These are phyloP conservation scores for Pterocles orientalis DNA, from an alignment of 2,113 vertebrate genomes.

Conservation along the genomic window DNA sequence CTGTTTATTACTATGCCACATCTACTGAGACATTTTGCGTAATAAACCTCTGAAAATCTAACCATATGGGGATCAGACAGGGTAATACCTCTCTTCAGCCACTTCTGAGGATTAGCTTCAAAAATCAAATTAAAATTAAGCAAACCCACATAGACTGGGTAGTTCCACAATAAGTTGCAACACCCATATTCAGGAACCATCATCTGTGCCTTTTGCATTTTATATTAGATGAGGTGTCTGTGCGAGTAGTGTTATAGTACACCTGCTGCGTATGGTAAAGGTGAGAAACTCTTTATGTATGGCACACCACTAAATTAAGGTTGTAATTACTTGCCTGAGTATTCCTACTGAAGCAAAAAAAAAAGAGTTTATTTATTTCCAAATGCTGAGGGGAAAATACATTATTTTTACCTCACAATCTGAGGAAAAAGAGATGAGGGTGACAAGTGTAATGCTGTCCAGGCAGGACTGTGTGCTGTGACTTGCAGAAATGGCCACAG, in stretches of 20 bases:
- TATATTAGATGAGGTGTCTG: background rate
- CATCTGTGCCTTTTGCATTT: background rate
- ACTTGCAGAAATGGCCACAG: background rate
- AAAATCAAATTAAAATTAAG: conserved; percentile 42
- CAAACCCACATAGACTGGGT: background rate
- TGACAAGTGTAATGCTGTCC: background rate
- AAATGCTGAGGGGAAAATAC: background rate
- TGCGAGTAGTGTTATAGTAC: background rate
- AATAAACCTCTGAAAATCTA: background rate
- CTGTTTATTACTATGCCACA: background rate
- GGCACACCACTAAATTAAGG: background rate
- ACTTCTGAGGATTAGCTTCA: conserved; percentile 21
- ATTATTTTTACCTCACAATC: background rate
- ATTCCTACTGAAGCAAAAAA: background rate
- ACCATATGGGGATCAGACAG: background rate
- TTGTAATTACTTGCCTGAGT: background rate
- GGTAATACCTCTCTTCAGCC: background rate
- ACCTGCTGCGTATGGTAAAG: background rate
- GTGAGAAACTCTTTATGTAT: background rate
- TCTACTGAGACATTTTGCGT: background rate
- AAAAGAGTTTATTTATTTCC: background rate
- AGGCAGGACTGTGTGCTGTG: background rate
- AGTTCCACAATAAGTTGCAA: background rate
- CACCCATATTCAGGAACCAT: background rate
- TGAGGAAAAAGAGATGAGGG: background rate